Evolutionary conservation across 2,888 invertebrate species (phyloP), one percentile per base, ranked within the genome.

Genomic region (Oasisia sp.): DNA sequence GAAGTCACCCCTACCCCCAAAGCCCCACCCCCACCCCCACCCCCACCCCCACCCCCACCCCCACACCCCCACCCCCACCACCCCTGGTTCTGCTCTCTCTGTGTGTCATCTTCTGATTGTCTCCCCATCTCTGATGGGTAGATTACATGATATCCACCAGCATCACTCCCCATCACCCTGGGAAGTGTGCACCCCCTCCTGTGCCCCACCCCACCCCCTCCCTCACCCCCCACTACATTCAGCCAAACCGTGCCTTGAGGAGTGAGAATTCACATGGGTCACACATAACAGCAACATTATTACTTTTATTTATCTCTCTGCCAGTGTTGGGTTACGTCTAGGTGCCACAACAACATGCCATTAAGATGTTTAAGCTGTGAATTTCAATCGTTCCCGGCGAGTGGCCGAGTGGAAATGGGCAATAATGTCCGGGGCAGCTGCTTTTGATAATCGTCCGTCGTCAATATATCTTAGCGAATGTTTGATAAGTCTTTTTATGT

Each of bases 401-500:
- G 74, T 27, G n/a, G 74, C 74, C 27, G 27, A 74, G 74, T 74
- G 14, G 27, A 74, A 74, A 74, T 74, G 74, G 74, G 74, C 74
- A 74, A 74, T 74, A 74, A 74, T 74, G 74, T 2, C 74, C 74
- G 3, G n/a, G 27, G 27, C 74, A 74, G 74, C 74, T 74, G 74
- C 27, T 19, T 74, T 74, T 74, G 74, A 74, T 74, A 74, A 74
- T 19, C 74, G n/a, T 19, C 74, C 19, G 74, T 74, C 74, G 27
- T 74, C 74, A n/a, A 74, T 74, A 74, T 74, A 74, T 74, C 74
- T 74, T 74, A 74, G 27, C 7, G 74, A 74, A 74, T 74, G 74
- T 74, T 74, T 74, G 74, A 74, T 74, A 74, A 74, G 74, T 74
- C 74, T 74, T 74, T 74, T 74, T 74, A 74, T 74, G 74, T 74